phyloP scores from a whole-genome alignment of 2,888 invertebrate genomes.

The Oxystoma pomonae region DNA sequence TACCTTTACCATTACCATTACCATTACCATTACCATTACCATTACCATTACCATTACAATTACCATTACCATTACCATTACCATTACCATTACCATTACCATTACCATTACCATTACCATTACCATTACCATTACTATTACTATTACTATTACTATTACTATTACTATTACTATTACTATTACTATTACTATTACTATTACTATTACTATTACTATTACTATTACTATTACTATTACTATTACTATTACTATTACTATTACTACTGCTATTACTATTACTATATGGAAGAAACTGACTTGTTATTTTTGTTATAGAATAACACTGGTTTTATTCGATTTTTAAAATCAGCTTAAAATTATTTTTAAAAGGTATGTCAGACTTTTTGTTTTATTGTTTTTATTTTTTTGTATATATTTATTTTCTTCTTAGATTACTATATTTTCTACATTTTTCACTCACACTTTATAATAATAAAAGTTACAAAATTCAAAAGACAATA shows the following conservation, averaged over 20 bases:
- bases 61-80: constrained; percentile 32
- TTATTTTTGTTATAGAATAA: constrained; percentile 2
- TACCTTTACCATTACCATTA: background rate
- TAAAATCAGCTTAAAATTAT: too few species aligned
- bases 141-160: background rate
- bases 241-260: background rate
- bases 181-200: background rate
- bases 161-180: background rate
- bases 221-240: background rate
- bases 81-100: constrained; percentile 14
- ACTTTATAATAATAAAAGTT: too few species aligned
- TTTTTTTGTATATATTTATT: too few species aligned
- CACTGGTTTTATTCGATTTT: too few species aligned
- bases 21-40: constrained; percentile 14
- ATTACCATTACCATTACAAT: constrained; percentile 24
- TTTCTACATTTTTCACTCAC: too few species aligned
- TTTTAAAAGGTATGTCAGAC: too few species aligned
- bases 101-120: background rate
- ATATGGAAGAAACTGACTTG: too few species aligned
- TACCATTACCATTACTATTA: constrained; percentile 2
- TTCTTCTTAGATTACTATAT: too few species aligned
- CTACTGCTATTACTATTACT: background rate
- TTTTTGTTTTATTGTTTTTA: too few species aligned
- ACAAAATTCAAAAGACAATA: too few species aligned
- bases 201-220: background rate